These are phyloP conservation scores for Grammomys dolichurus DNA, from an alignment of 2,113 vertebrate species.

Conservation along the genomic window DNA sequence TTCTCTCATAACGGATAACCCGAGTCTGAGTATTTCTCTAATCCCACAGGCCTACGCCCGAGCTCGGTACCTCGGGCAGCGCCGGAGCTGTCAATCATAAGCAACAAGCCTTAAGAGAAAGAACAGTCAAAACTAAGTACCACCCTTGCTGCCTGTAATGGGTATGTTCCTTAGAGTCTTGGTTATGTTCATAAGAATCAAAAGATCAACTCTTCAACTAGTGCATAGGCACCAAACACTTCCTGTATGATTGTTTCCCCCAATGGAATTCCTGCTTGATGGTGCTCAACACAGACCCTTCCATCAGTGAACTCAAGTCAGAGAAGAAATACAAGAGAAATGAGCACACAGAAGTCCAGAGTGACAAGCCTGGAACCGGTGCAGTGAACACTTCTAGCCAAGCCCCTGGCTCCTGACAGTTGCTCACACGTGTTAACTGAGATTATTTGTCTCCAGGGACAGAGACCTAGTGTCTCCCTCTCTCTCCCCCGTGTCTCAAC, in stretches of 20 bases:
- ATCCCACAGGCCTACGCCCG: too few relatives aligned
- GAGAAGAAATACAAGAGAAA: not conserved
- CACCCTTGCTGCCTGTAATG: not conserved
- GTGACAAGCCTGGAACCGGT: not conserved
- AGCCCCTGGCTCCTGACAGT: not conserved
- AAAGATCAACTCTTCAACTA: not conserved
- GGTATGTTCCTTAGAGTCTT: not conserved
- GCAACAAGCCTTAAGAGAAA: not conserved
- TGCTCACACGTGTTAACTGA: not conserved
- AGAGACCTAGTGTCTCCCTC: not conserved
- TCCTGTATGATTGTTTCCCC: not conserved
- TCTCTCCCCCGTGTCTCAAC: not conserved
- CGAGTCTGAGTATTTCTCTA: too few relatives aligned
- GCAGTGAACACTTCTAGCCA: not conserved
- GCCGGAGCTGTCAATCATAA: not conserved
- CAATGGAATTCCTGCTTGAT: not conserved
- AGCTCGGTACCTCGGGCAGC: too few relatives aligned
- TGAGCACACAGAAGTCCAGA: not conserved
- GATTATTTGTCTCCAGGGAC: not conserved
- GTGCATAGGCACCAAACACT: not conserved
- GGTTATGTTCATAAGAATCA: not conserved
- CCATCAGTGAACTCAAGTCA: not conserved
- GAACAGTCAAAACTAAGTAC: not conserved
- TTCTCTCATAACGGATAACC: too few relatives aligned
- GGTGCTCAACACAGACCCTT: not conserved